A percentile compares a stretch with the other conserved stretches of the same genome.
Evolutionary conservation across 1,140 invertebrate genomes (phyloP).

Genomic region (Mycetomoellerius zeteki): DNA sequence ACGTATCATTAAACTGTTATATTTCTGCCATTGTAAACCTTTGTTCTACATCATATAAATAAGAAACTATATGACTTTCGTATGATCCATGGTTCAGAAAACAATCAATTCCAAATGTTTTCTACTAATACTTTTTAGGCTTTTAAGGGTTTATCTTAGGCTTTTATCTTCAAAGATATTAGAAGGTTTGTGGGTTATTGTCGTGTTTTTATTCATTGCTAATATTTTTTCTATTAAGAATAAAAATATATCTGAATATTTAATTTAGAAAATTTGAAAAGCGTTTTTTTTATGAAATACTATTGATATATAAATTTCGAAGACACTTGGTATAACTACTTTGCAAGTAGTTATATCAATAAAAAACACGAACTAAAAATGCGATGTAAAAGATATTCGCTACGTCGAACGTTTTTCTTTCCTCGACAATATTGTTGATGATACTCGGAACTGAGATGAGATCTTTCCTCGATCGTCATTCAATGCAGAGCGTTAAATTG

Average conservation of each 20-base stretch:
- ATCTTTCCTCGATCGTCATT: conserved; percentile 14
- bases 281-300: background rate
- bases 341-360: background rate
- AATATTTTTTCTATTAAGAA: background rate
- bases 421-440: background rate
- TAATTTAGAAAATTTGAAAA: background rate
- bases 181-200: no score
- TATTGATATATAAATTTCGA: background rate
- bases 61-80: background rate
- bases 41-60: conserved; percentile 22
- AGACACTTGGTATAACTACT: background rate
- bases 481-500: background rate
- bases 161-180: no score
- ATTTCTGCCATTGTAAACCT: conserved; percentile 30
- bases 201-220: no score
- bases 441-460: conserved; percentile 17
- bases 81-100: background rate
- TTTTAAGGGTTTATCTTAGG: no score
- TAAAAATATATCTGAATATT: background rate
- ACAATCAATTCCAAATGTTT: background rate
- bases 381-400: background rate
- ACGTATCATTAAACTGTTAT: conserved; percentile 68
- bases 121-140: no score
- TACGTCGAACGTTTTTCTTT: background rate
- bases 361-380: background rate